Conservation (phyloP, 37 sponge, comb jelly and placozoan species). For the Hexactinellida sp. region DNA sequence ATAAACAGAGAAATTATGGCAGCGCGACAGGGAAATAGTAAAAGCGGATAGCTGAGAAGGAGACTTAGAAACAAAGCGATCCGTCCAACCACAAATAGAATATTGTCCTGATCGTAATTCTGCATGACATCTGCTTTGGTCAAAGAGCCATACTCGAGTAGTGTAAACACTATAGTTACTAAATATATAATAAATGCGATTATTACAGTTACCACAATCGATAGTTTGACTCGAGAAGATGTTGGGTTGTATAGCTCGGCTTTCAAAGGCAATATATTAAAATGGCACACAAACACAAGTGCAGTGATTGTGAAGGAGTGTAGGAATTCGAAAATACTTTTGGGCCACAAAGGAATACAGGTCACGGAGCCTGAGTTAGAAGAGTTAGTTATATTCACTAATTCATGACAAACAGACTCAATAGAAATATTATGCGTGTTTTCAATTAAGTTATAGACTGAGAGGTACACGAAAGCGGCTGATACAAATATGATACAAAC, state of each 20-base stretch:
- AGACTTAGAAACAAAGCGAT: slow-evolving; percentile 45
- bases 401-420: neutral
- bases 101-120: slow-evolving; percentile 28
- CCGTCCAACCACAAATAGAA: slow-evolving; percentile 40
- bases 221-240: slow-evolving; percentile 5
- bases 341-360: neutral
- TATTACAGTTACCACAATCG: slow-evolving; percentile 30
- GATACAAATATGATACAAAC: slow-evolving; percentile 17
- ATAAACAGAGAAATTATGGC: slow-evolving; percentile 28
- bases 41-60: slow-evolving; percentile 50
- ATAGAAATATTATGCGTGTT: neutral
- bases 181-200: slow-evolving; percentile 41
- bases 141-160: slow-evolving; percentile 28
- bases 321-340: neutral
- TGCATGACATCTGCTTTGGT: slow-evolving; percentile 33
- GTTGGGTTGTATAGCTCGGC: slow-evolving; percentile 39
- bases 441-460: neutral
- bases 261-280: slow-evolving; percentile 55
- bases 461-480: neutral
- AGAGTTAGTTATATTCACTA: neutral
- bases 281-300: slow-evolving; percentile 53
- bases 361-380: neutral
- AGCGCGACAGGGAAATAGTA: slow-evolving; percentile 48
- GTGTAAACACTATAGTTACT: slow-evolving; percentile 26
- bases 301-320: neutral